Percentiles rank a stretch among this genome's conserved stretches.
phyloP scores from a whole-genome alignment of 35 echinoderm and acorn worm genomes.

The Ptychodera flava region DNA sequence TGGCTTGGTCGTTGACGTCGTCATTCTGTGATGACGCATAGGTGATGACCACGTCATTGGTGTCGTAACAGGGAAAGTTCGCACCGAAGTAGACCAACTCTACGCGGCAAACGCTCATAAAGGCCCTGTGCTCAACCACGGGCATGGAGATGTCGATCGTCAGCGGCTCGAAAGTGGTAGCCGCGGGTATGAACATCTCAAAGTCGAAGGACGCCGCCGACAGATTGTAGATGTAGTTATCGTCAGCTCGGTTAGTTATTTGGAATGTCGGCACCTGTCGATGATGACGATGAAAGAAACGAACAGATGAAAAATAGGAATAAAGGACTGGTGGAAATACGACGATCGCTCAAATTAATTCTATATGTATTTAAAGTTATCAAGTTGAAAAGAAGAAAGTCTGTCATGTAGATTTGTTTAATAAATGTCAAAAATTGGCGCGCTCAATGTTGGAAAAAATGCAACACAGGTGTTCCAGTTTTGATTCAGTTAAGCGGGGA shows the following conservation, averaged over 20 bases:
- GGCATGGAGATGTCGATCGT: slow-evolving; percentile 54
- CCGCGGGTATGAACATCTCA: slow-evolving; percentile 50
- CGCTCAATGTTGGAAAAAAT: no score
- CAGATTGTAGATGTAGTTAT: slow-evolving; percentile 52
- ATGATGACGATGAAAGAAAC: not conserved
- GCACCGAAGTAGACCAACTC: slow-evolving; percentile 36
- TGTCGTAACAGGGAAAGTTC: slow-evolving; percentile 47
- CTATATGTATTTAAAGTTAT: no score
- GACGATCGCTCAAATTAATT: no score
- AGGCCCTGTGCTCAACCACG: slow-evolving; percentile 12
- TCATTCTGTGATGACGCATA: slow-evolving; percentile 14
- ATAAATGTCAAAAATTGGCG: no score
- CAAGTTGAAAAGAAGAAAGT: no score
- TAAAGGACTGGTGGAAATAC: not conserved
- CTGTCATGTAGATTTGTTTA: no score
- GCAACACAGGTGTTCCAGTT: no score
- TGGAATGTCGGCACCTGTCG: slow-evolving; percentile 41
- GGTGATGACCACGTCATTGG: slow-evolving; percentile 25
- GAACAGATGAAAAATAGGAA: not conserved
- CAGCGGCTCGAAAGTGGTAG: slow-evolving; percentile 57
- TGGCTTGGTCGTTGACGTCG: slow-evolving; percentile 8
- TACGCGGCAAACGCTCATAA: slow-evolving; percentile 69
- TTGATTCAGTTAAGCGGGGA: no score
- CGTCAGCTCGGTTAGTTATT: slow-evolving; percentile 34
- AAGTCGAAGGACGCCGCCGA: slow-evolving; percentile 57